Percentiles rank a stretch among this genome's conserved stretches.
phyloP scores from a whole-genome alignment of 2,113 vertebrate genomes.

The Potamarius usumacintae region DNA sequence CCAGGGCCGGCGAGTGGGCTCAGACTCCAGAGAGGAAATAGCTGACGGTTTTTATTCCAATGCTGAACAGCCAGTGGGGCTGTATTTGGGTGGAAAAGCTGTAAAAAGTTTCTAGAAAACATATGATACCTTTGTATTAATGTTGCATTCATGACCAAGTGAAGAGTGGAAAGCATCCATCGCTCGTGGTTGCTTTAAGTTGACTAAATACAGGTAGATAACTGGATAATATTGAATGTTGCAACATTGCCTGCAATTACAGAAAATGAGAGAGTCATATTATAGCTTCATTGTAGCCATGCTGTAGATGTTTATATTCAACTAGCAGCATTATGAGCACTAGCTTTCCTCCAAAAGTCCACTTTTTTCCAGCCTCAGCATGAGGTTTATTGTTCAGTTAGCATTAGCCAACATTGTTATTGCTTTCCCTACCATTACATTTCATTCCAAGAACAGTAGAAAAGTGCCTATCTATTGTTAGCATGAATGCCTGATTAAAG shows the following conservation, averaged over 20 bases:
- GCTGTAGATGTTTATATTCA: not conserved
- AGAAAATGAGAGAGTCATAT: not conserved
- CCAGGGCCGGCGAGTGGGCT: conserved; percentile 42
- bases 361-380: not conserved
- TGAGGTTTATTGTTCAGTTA: not conserved
- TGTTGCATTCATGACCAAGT: not conserved
- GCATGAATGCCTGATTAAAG: conserved; percentile 6
- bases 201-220: too few species aligned
- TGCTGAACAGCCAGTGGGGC: not conserved
- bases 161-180: not conserved
- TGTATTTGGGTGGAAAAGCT: not conserved
- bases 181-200: too few species aligned
- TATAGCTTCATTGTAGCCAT: not conserved
- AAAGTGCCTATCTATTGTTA: not conserved
- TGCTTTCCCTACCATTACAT: not conserved
- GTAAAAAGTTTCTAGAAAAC: not conserved
- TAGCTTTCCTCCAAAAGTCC: not conserved
- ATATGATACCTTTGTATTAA: conserved; percentile 2
- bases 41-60: conserved; percentile 8
- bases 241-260: not conserved
- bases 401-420: not conserved
- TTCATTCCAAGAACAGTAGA: not conserved
- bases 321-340: not conserved
- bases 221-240: not conserved
- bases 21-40: conserved; percentile 31